A percentile compares a stretch with the other conserved stretches of the same genome.
These are phyloP conservation scores for Pristionchus maxplancki DNA, from an alignment of 2,888 invertebrate genomes.

Conservation along the genomic window DNA sequence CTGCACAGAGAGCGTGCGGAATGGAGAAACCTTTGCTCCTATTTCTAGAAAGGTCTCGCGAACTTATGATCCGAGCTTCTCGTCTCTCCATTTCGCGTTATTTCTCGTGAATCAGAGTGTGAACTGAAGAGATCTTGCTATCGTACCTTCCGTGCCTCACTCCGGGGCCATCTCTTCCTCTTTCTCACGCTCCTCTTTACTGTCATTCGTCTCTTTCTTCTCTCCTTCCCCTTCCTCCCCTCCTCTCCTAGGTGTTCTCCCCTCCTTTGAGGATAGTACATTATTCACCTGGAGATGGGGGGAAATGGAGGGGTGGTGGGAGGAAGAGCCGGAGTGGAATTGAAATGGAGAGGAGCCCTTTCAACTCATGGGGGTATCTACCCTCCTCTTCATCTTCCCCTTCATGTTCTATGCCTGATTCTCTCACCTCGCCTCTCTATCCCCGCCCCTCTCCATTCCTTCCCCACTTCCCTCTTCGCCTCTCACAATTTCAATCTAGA, in stretches of 20 bases:
- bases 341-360: slow-evolving; percentile 32
- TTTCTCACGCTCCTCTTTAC: background rate
- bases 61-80: background rate
- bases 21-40: too few relatives aligned
- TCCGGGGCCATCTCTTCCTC: background rate
- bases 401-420: slow-evolving; percentile 8
- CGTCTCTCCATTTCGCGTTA: too few relatives aligned
- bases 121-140: too few relatives aligned
- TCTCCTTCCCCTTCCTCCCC: background rate
- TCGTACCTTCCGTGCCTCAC: background rate
- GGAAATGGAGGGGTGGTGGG: background rate
- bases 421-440: slow-evolving; percentile 7
- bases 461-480: background rate
- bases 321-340: background rate
- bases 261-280: too few relatives aligned
- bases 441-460: background rate
- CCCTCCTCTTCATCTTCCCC: background rate
- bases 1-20: too few relatives aligned
- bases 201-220: background rate
- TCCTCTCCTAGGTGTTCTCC: background rate
- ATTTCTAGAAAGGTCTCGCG: background rate
- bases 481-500: slow-evolving; percentile 42
- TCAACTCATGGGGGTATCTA: background rate
- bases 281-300: background rate
- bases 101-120: too few relatives aligned